Percentiles rank a stretch among this genome's conserved stretches.
Evolutionary conservation across 2,113 vertebrate genomes (phyloP).

Genomic region (Cyprinodon tularosa): DNA sequence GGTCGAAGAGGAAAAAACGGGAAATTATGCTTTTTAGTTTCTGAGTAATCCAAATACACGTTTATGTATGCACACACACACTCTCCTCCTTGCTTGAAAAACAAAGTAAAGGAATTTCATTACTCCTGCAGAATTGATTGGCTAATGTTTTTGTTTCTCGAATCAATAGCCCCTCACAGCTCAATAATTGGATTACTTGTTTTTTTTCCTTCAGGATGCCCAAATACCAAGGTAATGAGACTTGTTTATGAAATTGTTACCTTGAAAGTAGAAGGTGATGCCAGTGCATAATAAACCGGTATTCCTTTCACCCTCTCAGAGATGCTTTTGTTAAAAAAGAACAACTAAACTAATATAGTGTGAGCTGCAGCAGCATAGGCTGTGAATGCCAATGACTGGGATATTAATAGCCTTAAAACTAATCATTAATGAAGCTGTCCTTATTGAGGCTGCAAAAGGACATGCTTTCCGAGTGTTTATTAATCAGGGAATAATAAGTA

Average conservation of each 20-base stretch:
- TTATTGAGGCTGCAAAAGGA: constrained; percentile 74
- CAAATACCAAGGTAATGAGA: constrained; percentile 74
- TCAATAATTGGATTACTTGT: constrained; percentile 76
- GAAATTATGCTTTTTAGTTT: constrained; percentile 42
- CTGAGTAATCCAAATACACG: constrained; percentile 24
- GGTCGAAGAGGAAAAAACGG: constrained; percentile 43
- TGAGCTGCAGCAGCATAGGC: constrained; percentile 26
- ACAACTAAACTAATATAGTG: constrained; percentile 44
- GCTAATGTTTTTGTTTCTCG: constrained; percentile 51
- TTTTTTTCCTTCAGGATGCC: constrained; percentile 67
- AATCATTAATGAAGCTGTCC: constrained; percentile 76
- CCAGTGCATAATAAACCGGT: constrained; percentile 53
- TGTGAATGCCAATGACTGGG: constrained; percentile 59
- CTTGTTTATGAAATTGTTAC: constrained; percentile 75
- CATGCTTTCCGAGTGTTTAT: constrained; percentile 74
- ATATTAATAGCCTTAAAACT: constrained; percentile 74
- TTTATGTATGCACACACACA: neutral
- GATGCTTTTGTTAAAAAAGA: constrained; percentile 39
- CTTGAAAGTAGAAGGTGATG: constrained; percentile 64
- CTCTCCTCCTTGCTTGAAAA: constrained; percentile 30
- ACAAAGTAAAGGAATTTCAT: constrained; percentile 73
- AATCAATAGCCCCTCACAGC: constrained; percentile 76
- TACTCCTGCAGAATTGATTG: constrained; percentile 69
- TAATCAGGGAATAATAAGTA: constrained; percentile 82
- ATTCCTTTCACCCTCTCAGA: constrained; percentile 40